Base-by-base conservation (phyloP, 2,888 invertebrate genomes). In the Malthinus seriepunctatus region DNA sequence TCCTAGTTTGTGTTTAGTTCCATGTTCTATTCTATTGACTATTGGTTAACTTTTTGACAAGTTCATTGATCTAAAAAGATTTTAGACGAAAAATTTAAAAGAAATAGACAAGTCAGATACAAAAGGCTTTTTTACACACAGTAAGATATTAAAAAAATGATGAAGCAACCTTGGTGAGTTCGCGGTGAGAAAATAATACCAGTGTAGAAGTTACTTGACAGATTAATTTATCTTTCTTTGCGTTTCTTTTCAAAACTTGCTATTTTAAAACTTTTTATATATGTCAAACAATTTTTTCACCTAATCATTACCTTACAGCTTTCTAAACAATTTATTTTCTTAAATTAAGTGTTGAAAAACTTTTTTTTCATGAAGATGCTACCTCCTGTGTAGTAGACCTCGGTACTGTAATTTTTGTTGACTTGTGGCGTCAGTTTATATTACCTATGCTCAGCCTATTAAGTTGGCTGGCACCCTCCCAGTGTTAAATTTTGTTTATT, bases 181-280 rank as follows among this genome's bases (percentile, higher is more conserved):
- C 37, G 23, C 23, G 32, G 45, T 45, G 44, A 52, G 52, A 42
- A 52, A 37, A 52, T 51, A 51, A 51, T 52, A 52, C 44, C 31
- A 37, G 52, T 52, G 46, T 32, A 33, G 52, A 52, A 45, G 52
- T 52, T 37, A 44, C 32, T 37, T 52, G 52, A 52, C 52, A 52
- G 52, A 44, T 52, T 52, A 52, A 52, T 52, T 35, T 52, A 52
- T 52, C 52, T 45, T 52, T 35, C 44, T 39, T 42, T 15, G 39
- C 12, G 23, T 42, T 42, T 42, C 39, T 42, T 42, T 42, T 23
- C 3, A 23, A n/a, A 42, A n/a, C 11, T 42, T 42, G 15, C n/a
- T 42, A 42, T 42, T 42, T 42, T 42, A 42, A 15, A 42, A 42
- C 9, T 9, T 23, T 42, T 42, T 39, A 23, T 23, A 23, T 23